Base-by-base conservation (phyloP, 1,140 invertebrate genomes). In the Leguminivora glycinivorella region DNA sequence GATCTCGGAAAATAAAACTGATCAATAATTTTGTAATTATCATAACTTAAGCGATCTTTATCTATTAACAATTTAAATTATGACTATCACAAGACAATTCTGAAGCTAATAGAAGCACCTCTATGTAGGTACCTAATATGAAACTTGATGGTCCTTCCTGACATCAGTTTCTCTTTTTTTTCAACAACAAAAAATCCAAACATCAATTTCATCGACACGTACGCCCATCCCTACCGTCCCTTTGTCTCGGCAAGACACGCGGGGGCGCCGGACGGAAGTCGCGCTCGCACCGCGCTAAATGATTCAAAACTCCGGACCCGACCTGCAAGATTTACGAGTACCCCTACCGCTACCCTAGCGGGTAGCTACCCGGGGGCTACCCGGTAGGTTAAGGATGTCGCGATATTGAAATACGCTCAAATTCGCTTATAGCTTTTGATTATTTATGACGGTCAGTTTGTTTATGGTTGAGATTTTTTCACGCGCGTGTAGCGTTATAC, bases 201-300 rank as follows among this genome's bases (percentile, higher is more conserved):
- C 12, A 19, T 19, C 1, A 19, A 52, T 52, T 19, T 52, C 22
- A 52, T 52, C 47, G 47, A 52, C 22, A 52, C 17, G 1, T 2
- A 10, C 17, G 24, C 70, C 58, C 81, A 80, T 67, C 83, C 58
- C 87, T 88, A 79, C 68, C 75, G 82, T 81, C 89, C 88, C 87
- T 91, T 91, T 91, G 89, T 91, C 89, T 91, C 89, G 83, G 82
- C 83, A 91, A 91, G 89, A 89, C 87, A 89, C 87, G 83, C 89
- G 83, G 68, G 76, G 47, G 72, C 52, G 68, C 69, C 88, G 88
- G 88, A 90, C 86, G 88, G 86, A 90, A 88, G 86, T 89, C 86
- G 85, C 85, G 82, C 84, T 82, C 84, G 82, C 83, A 82, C 83
- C 84, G 78, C 86, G 87, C 84, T 90, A 91, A 91, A 91, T 91